Conservation (phyloP, 2,797 vertebrate species). For the Orientallactaga sibirica region DNA sequence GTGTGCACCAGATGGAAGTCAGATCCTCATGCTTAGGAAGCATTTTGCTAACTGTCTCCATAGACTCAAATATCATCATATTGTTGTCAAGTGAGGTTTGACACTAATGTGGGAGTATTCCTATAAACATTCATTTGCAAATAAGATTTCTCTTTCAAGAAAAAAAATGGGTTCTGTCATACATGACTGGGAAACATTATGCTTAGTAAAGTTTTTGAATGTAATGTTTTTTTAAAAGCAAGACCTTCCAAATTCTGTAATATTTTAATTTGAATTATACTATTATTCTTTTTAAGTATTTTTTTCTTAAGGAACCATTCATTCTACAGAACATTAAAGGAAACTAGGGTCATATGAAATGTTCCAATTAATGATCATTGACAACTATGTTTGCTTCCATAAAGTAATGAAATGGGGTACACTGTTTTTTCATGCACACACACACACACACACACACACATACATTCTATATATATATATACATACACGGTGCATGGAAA, state of each 20-base stretch:
- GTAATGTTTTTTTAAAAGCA: not conserved
- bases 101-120: not conserved
- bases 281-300: not conserved
- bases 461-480: not conserved
- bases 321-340: not conserved
- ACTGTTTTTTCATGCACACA: not conserved
- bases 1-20: too few relatives aligned
- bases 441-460: not conserved
- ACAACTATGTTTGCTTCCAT: not conserved
- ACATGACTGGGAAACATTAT: not conserved
- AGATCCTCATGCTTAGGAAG: too few relatives aligned
- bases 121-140: not conserved
- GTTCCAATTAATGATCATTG: not conserved
- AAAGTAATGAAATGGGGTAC: not conserved
- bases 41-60: too few relatives aligned
- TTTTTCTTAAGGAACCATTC: not conserved
- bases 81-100: not conserved
- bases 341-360: not conserved
- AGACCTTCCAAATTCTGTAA: not conserved
- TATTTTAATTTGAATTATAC: constrained; percentile 25
- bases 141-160: not conserved
- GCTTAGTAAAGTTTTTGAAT: not conserved
- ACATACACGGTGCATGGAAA: not conserved
- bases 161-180: not conserved
- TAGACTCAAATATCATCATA: too few relatives aligned